A percentile compares a stretch with the other conserved stretches of the same genome.
These are phyloP conservation scores for Tragelaphus scriptus DNA, from an alignment of 2,113 vertebrate genomes.

Conservation along the genomic window DNA sequence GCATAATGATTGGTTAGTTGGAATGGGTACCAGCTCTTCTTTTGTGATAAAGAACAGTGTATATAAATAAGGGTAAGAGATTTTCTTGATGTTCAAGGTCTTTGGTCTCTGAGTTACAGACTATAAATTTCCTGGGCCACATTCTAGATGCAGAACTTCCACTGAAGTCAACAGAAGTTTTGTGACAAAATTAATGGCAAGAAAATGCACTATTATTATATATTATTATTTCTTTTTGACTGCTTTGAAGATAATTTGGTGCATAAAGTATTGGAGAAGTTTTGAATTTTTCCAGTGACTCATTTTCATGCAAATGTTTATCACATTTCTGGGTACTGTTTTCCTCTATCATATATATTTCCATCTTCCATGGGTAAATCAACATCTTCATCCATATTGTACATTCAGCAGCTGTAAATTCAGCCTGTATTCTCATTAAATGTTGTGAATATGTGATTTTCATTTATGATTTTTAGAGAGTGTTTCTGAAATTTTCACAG, in stretches of 20 bases:
- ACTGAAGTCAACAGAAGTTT: constrained; percentile 60
- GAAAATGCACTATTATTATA: constrained; percentile 63
- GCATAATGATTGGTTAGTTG: constrained; percentile 78
- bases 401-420: constrained; percentile 65
- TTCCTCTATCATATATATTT: constrained; percentile 63
- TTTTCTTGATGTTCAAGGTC: constrained; percentile 78
- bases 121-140: constrained; percentile 66
- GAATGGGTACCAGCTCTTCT: constrained; percentile 74
- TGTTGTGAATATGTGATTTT: constrained; percentile 68
- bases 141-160: constrained; percentile 59
- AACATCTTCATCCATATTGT: constrained; percentile 61
- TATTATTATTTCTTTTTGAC: constrained; percentile 66
- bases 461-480: constrained; percentile 68
- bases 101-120: constrained; percentile 70
- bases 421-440: constrained; percentile 71
- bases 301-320: constrained; percentile 71
- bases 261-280: constrained; percentile 64
- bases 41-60: constrained; percentile 76
- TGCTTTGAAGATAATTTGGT: constrained; percentile 59
- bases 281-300: constrained; percentile 55
- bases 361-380: constrained; percentile 65
- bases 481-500: constrained; percentile 57
- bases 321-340: constrained; percentile 67
- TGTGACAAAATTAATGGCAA: constrained; percentile 56
- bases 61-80: constrained; percentile 77